Conservation (phyloP, 2,797 vertebrate genomes). For the Lateolabrax maculatus region DNA sequence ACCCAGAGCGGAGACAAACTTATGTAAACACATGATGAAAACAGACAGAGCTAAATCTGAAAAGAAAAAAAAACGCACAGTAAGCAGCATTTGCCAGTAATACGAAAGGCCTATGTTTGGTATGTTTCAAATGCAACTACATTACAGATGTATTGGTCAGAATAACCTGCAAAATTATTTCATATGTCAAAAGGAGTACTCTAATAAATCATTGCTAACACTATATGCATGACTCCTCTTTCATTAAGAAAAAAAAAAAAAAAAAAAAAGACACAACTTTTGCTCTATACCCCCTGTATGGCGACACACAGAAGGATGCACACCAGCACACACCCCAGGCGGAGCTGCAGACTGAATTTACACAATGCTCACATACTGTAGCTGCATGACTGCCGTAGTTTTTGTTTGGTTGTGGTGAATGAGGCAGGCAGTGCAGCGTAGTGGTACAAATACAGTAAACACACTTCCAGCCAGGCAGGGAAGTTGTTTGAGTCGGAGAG, state of each 20-base stretch:
- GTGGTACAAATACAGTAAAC: conserved; percentile 72
- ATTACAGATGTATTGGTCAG: background rate
- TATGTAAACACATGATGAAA: conserved; percentile 18
- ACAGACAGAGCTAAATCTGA: conserved; percentile 13
- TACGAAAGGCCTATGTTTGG: background rate
- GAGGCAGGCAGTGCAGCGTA: conserved; percentile 59
- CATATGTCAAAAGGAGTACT: background rate
- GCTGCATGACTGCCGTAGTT: conserved; percentile 34
- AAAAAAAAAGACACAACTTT: too few relatives aligned
- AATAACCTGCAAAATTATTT: conserved; percentile 5
- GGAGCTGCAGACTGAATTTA: conserved; percentile 21
- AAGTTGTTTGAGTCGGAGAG: conserved; percentile 53
- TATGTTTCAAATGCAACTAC: background rate
- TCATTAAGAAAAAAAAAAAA: conserved; percentile 12
- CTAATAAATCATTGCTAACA: background rate
- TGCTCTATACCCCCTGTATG: background rate
- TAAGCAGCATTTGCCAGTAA: background rate
- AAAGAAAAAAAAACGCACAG: conserved; percentile 15
- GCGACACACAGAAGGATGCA: conserved; percentile 22
- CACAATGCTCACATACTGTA: conserved; percentile 26
- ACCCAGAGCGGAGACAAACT: background rate
- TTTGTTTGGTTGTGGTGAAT: conserved; percentile 50
- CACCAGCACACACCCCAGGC: conserved; percentile 10
- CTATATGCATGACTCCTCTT: background rate
- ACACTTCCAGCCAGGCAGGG: conserved; percentile 61